A percentile compares a stretch with the other conserved stretches of the same genome.
Conservation (phyloP, 2,797 vertebrate genomes). For the Cyclura pinguis region DNA sequence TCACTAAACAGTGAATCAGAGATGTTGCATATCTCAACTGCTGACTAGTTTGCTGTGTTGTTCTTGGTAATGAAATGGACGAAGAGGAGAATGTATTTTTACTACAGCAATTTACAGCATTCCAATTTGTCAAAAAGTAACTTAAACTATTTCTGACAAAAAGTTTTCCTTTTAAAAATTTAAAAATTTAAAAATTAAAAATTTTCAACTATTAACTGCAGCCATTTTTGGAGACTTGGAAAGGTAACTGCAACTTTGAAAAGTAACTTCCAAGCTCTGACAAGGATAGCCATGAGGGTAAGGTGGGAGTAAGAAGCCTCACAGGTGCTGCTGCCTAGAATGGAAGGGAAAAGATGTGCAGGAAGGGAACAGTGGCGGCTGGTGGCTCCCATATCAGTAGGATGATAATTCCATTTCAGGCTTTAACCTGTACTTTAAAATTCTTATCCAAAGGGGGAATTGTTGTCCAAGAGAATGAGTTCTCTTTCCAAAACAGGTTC, state of each 20-base stretch:
- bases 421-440: too few species aligned
- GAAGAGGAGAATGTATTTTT: background rate
- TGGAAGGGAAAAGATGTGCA: background rate
- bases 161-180: too few species aligned
- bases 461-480: too few species aligned
- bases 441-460: too few species aligned
- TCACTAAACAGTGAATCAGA: background rate
- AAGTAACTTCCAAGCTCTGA: background rate
- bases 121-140: background rate
- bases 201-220: background rate
- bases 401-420: too few species aligned
- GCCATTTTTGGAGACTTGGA: background rate
- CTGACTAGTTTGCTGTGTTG: background rate
- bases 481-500: too few species aligned
- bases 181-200: background rate
- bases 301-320: background rate
- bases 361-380: background rate
- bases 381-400: too few species aligned
- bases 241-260: background rate
- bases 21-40: background rate
- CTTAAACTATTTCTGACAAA: background rate
- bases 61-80: background rate
- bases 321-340: background rate
- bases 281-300: background rate
- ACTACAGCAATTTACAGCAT: background rate